These are phyloP conservation scores for Xyrichtys novacula DNA, from an alignment of 2,797 vertebrate species.

Conservation along the genomic window DNA sequence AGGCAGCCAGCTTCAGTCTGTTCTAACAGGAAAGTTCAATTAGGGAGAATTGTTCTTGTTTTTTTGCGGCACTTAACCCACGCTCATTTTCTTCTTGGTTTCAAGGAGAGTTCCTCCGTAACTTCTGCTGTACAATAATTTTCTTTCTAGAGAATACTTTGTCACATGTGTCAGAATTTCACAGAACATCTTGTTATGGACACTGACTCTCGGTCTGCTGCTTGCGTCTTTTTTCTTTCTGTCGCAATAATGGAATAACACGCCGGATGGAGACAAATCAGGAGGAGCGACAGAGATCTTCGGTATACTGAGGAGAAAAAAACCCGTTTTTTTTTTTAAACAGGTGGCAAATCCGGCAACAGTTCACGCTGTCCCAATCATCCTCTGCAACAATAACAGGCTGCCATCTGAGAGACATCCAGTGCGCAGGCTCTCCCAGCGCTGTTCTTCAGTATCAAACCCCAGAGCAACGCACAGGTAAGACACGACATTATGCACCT, in stretches of 20 bases:
- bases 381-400: slow-evolving; percentile 66
- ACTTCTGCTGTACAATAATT: slow-evolving; percentile 44
- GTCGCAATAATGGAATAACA: slow-evolving; percentile 59
- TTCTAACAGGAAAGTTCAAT: slow-evolving; percentile 54
- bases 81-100: background rate
- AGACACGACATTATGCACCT: slow-evolving; percentile 79
- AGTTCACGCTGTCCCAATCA: slow-evolving; percentile 64
- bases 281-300: slow-evolving; percentile 23
- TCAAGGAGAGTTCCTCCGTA: slow-evolving; percentile 12
- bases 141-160: slow-evolving; percentile 20
- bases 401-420: slow-evolving; percentile 67
- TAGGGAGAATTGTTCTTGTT: background rate
- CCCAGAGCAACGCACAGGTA: slow-evolving; percentile 80
- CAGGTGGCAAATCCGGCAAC: slow-evolving; percentile 59
- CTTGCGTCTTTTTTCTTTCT: slow-evolving; percentile 11
- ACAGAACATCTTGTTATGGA: slow-evolving; percentile 43
- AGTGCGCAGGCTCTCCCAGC: slow-evolving; percentile 79
- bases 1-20: slow-evolving; percentile 40
- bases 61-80: background rate
- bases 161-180: slow-evolving; percentile 54
- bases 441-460: slow-evolving; percentile 70
- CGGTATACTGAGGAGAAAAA: slow-evolving; percentile 14
- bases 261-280: slow-evolving; percentile 43
- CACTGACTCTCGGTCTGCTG: slow-evolving; percentile 12
- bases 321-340: slow-evolving; percentile 35